phyloP scores from a whole-genome alignment of 2,888 invertebrate species.

The Agonopterix heracliana region DNA sequence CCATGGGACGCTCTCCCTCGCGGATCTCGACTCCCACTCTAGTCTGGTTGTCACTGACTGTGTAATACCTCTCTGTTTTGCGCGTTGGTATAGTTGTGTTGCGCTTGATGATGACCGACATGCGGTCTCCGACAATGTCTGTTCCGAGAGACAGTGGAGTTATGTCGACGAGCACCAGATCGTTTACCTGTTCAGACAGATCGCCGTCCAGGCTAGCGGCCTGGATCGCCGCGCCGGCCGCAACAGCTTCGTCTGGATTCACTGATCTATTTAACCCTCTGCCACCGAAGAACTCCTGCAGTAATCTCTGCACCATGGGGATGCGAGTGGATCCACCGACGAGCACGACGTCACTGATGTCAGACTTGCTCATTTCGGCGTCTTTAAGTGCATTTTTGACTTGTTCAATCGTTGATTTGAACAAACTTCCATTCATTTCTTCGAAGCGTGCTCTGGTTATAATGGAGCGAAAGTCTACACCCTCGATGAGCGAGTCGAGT shows the following conservation, averaged over 20 bases:
- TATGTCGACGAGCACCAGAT: conserved; percentile 23
- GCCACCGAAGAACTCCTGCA: conserved; percentile 37
- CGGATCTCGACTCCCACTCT: conserved; percentile 80
- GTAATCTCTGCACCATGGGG: conserved; percentile 27
- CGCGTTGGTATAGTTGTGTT: conserved; percentile 42
- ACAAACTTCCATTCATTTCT: conserved; percentile 55
- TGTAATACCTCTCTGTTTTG: conserved; percentile 76
- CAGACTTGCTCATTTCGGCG: conserved; percentile 34
- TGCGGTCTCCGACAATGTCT: conserved; percentile 84
- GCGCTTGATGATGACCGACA: conserved; percentile 81
- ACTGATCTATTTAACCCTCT: conserved; percentile 23
- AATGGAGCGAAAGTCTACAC: conserved; percentile 39
- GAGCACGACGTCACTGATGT: conserved; percentile 44
- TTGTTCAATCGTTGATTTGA: conserved; percentile 36
- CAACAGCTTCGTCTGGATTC: too few relatives aligned
- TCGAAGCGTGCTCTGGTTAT: conserved; percentile 45
- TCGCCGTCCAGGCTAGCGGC: too few relatives aligned
- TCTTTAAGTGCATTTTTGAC: conserved; percentile 38
- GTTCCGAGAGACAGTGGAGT: conserved; percentile 73
- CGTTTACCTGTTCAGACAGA: conserved; percentile 15
- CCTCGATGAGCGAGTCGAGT: conserved; percentile 39
- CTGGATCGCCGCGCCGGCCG: too few relatives aligned
- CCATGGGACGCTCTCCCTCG: conserved; percentile 83
- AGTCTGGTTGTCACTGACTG: conserved; percentile 84
- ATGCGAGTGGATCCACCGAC: conserved; percentile 57